These are phyloP conservation scores for Ariolimax columbianus DNA, from an alignment of 2,888 invertebrate genomes.

Conservation along the genomic window DNA sequence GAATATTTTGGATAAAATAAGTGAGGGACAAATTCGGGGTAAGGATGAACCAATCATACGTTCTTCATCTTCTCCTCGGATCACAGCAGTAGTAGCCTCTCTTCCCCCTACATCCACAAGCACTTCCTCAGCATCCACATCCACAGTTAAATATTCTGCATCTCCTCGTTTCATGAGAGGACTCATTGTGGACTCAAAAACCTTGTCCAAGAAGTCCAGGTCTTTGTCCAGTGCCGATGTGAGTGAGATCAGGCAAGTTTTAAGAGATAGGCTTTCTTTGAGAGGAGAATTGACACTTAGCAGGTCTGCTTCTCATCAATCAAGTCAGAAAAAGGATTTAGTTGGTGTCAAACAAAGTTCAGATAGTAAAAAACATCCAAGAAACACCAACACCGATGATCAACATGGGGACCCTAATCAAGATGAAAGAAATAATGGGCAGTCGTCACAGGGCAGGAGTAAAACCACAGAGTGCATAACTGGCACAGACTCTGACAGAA, in stretches of 20 bases:
- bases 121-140: not conserved
- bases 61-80: conserved; percentile 24
- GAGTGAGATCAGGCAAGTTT: conserved; percentile 30
- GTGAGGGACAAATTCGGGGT: not conserved
- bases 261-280: conserved; percentile 44
- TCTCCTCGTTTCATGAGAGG: conserved; percentile 31
- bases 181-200: conserved; percentile 4
- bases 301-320: conserved; percentile 6
- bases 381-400: not conserved
- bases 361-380: not conserved
- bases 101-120: conserved; percentile 7
- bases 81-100: not conserved
- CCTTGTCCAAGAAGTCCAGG: conserved; percentile 43
- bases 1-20: conserved; percentile 19
- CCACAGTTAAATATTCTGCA: conserved; percentile 11
- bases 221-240: conserved; percentile 47
- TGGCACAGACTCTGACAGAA: not conserved
- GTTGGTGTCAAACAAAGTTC: not conserved
- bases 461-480: not conserved
- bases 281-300: conserved; percentile 24
- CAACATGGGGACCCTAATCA: not conserved
- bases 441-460: not conserved
- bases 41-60: conserved; percentile 7
- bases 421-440: not conserved
- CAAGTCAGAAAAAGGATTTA: not conserved